Percentiles rank a stretch among this genome's conserved stretches.
Conservation (phyloP, 2,113 vertebrate genomes). For the Bubo bubo region DNA sequence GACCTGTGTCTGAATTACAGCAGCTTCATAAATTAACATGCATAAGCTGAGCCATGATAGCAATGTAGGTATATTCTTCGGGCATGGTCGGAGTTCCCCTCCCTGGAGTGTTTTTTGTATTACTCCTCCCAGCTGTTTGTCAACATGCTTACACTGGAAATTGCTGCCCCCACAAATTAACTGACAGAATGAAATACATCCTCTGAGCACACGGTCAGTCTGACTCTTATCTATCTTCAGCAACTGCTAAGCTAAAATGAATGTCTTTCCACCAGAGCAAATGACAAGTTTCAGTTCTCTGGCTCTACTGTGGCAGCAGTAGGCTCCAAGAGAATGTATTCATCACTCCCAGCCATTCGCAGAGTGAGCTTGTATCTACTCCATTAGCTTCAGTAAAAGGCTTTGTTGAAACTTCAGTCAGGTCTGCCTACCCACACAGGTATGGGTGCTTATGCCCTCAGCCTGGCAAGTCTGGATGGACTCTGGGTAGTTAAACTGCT, state of each 20-base stretch:
- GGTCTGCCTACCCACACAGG: neutral
- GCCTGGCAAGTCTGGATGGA: neutral
- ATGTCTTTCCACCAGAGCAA: neutral
- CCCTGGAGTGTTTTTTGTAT: neutral
- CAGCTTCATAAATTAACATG: neutral
- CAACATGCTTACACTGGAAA: neutral
- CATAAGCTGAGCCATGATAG: neutral
- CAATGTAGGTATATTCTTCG: neutral
- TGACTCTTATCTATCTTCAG: neutral
- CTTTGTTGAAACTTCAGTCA: neutral
- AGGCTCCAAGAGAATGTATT: neutral
- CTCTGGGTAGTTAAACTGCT: neutral
- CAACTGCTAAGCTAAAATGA: neutral
- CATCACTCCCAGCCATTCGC: neutral
- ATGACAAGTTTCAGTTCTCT: neutral
- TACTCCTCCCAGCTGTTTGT: neutral
- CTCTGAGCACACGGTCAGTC: neutral
- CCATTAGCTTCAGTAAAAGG: neutral
- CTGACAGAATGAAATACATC: neutral
- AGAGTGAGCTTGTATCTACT: neutral
- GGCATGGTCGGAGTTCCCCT: neutral
- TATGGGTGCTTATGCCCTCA: neutral
- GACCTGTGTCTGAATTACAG: neutral
- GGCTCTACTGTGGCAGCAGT: neutral
- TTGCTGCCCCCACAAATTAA: neutral